A percentile compares a stretch with the other conserved stretches of the same genome.
Conservation (phyloP, 2,113 vertebrate genomes). For the Gymnarchus niloticus region DNA sequence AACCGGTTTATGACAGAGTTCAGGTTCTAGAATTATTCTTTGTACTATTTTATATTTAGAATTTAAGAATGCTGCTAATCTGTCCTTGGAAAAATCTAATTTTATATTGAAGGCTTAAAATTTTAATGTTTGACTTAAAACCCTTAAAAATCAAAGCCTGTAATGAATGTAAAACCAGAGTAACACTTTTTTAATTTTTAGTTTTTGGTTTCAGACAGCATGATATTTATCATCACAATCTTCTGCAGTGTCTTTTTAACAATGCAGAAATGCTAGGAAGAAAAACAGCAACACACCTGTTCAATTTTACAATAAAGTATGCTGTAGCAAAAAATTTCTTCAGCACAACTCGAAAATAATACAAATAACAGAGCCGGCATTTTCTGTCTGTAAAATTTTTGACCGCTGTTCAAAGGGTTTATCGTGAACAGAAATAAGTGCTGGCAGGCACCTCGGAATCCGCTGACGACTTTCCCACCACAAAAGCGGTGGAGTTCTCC, state of each 20-base stretch:
- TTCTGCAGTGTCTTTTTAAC: not conserved
- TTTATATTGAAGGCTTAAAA: not conserved
- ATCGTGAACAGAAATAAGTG: conserved; percentile 30
- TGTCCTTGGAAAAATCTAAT: not conserved
- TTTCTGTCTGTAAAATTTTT: not conserved
- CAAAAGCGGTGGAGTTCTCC: conserved; percentile 37
- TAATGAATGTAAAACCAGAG: not conserved
- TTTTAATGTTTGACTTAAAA: no score
- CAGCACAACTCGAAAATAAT: not conserved
- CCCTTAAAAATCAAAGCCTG: no score
- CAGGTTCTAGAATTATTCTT: not conserved
- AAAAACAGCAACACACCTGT: not conserved
- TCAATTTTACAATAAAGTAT: not conserved
- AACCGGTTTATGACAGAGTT: not conserved
- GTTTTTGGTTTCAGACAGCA: not conserved
- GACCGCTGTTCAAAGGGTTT: not conserved
- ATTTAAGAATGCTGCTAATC: not conserved
- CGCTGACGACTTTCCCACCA: conserved; percentile 48
- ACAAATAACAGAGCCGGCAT: not conserved
- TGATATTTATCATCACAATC: not conserved
- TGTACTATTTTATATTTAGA: not conserved
- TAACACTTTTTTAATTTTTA: not conserved
- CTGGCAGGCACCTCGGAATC: conserved; percentile 47
- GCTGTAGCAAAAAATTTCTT: not conserved
- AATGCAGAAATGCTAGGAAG: not conserved